These are phyloP conservation scores for Perizoma affinitatum DNA, from an alignment of 2,888 invertebrate species.

Conservation along the genomic window DNA sequence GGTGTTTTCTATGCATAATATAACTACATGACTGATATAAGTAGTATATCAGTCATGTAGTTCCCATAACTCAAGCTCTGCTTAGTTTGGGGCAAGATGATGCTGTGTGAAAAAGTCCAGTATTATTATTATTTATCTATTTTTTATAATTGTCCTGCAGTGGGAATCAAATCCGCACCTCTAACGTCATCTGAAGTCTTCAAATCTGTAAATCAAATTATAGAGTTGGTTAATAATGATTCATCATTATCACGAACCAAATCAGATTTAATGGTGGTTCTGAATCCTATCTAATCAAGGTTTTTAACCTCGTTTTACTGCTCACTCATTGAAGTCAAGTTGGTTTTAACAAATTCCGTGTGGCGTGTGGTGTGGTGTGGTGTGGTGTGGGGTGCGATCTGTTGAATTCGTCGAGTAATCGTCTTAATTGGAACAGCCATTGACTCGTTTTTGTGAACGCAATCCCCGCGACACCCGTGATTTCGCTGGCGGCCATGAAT, in stretches of 20 bases:
- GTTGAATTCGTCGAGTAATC: conserved; percentile 39
- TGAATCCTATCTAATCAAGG: not conserved
- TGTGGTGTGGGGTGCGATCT: conserved; percentile 10
- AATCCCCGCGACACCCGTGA: conserved; percentile 6
- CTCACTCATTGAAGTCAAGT: conserved; percentile 22
- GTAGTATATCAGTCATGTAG: no score
- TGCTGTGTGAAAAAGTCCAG: no score
- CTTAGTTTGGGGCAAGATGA: no score
- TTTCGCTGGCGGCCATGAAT: conserved; percentile 2
- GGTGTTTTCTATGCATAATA: no score
- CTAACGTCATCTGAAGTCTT: no score
- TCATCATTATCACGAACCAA: not conserved
- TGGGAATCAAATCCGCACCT: no score
- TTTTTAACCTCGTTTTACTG: conserved; percentile 1
- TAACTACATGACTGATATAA: no score
- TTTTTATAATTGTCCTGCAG: no score
- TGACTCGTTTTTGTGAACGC: conserved; percentile 25
- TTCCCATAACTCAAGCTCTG: no score
- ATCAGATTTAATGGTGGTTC: not conserved
- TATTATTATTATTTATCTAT: no score
- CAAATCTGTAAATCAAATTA: no score
- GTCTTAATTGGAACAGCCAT: conserved; percentile 29
- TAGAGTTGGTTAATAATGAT: not conserved
- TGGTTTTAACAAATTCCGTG: conserved; percentile 8
- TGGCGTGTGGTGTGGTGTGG: not conserved